Percentiles rank a stretch among this genome's conserved stretches.
Conservation (phyloP, 2,113 vertebrate genomes). For the Nibea albiflora region DNA sequence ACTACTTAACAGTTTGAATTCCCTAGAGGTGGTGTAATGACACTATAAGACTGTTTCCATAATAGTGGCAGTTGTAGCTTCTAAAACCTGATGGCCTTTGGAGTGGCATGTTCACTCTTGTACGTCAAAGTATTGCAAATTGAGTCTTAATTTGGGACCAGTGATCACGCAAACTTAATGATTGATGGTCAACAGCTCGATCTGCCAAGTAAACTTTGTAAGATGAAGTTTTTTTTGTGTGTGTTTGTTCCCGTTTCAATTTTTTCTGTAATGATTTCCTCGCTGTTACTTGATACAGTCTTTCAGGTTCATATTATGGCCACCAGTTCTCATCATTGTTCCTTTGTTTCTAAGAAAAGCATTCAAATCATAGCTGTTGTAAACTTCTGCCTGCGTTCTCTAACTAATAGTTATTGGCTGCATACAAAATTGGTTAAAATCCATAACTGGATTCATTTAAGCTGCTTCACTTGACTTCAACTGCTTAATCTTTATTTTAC, state of each 20-base stretch:
- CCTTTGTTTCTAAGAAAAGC: too few relatives aligned
- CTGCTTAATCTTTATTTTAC: background rate
- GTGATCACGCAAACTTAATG: too few relatives aligned
- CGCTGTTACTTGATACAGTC: background rate
- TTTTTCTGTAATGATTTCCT: too few relatives aligned
- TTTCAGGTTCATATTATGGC: background rate
- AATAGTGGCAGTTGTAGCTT: constrained; percentile 6
- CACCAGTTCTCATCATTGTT: background rate
- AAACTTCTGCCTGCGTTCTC: too few relatives aligned
- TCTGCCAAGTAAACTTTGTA: too few relatives aligned
- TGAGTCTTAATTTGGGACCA: too few relatives aligned
- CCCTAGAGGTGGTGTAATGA: constrained; percentile 50
- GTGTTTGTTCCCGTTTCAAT: too few relatives aligned
- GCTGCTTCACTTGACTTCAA: background rate
- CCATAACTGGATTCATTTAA: background rate
- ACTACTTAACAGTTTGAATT: constrained; percentile 46
- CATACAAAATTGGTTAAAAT: background rate
- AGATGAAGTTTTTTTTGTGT: too few relatives aligned
- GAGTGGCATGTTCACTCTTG: background rate
- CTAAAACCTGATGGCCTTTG: constrained; percentile 20
- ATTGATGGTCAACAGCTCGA: too few relatives aligned
- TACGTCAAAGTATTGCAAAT: too few relatives aligned
- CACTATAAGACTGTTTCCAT: constrained; percentile 19
- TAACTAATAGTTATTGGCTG: background rate
- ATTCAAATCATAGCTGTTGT: too few relatives aligned